A percentile compares a stretch with the other conserved stretches of the same genome.
Evolutionary conservation across 2,113 vertebrate genomes (phyloP).

Genomic region (Alexandromys fortis): DNA sequence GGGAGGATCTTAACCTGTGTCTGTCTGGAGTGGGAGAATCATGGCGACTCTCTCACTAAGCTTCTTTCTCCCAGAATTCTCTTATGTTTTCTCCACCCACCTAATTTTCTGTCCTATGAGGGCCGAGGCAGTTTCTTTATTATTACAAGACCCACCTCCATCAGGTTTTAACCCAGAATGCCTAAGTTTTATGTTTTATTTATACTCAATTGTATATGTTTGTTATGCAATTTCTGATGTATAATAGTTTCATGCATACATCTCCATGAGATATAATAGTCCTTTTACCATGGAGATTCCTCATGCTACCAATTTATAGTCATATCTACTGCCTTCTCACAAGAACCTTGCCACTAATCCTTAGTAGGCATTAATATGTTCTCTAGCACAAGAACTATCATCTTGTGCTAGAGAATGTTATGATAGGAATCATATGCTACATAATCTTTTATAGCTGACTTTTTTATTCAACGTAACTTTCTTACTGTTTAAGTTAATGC

Average conservation of each 20-base stretch:
- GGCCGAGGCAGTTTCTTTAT: too few species aligned
- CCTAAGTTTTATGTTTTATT: background rate
- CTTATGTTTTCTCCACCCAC: too few species aligned
- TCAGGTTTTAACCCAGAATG: background rate
- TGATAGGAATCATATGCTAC: background rate
- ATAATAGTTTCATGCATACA: background rate
- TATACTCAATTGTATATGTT: background rate
- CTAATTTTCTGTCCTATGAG: too few species aligned
- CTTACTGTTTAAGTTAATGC: background rate
- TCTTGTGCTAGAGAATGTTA: background rate
- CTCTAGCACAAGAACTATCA: background rate
- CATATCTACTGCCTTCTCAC: background rate
- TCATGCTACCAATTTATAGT: background rate
- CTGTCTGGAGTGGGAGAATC: too few species aligned
- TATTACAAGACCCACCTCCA: too few species aligned
- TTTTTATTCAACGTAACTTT: background rate
- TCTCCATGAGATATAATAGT: background rate
- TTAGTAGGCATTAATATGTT: background rate
- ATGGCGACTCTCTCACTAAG: too few species aligned
- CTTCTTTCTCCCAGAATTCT: too few species aligned
- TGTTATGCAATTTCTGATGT: background rate
- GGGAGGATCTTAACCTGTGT: too few species aligned
- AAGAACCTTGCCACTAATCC: background rate
- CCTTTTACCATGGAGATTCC: background rate
- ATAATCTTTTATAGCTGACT: background rate